Evolutionary conservation across 2,888 invertebrate genomes (phyloP), one percentile per base, ranked within the genome.

Genomic region (Sussaba pulchella): DNA sequence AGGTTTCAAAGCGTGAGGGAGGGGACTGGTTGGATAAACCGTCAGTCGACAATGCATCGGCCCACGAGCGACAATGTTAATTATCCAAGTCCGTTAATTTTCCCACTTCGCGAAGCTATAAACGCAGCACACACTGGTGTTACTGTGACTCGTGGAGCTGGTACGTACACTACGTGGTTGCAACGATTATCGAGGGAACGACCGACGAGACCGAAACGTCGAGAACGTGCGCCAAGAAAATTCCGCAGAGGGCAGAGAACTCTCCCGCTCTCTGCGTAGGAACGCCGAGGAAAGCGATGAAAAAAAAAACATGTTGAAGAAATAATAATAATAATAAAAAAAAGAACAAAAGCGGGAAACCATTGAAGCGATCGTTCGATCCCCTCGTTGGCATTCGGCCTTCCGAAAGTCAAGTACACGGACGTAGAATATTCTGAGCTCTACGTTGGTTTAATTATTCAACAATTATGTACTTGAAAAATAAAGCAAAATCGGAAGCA

Each of bases 51-150:
- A 26, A 54, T 54, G 52, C 54, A 24, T 52, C 26, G 47, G 9
- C 54, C 54, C 54, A 12, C 14, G 31, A 21, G 17, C 43, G 54
- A 57, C 69, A 69, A 70, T 70, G 43, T 14, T 47, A 57, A 70
- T 70, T 70, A 57, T 59, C 70, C 45, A 14, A 45, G 45, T 50
- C 70, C 61, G 71, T 61, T 71, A 71, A 61, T 71, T 71, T 71
- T 36, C 47, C 71, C 50, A 19, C 14, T 14, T 5, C 36, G 12
- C n/a, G 36, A 6, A 6, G 14, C 10, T 47, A 10, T 8, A 9
- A 17, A n/a, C n/a, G 14, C 52, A 10, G 41, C 47, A 50, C 63
- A 63, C 31, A 31, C n/a, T n/a, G 47, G 19, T 47, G 26, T n/a
- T 31, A 12, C 9, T 21, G 36, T 36, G 19, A 36, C 12, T 12